Evolutionary conservation across 2,888 invertebrate genomes (phyloP).

Genomic region (Gnatocerus cornutus): DNA sequence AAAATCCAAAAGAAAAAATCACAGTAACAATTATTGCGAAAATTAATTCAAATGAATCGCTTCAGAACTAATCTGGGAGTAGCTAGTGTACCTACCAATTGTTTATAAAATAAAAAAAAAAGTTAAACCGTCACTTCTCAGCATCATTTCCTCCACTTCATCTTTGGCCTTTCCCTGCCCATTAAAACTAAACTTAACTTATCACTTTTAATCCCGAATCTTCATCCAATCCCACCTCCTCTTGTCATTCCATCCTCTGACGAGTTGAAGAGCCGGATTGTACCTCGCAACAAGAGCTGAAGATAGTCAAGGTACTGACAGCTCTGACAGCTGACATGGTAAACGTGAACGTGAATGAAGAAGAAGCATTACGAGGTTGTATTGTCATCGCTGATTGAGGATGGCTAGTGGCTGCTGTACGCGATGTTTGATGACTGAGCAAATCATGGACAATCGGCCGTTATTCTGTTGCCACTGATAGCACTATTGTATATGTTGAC

Average conservation of each 20-base stretch:
- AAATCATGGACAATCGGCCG: constrained; percentile 48
- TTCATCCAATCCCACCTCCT: no score
- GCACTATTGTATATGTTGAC: constrained; percentile 46
- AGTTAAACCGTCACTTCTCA: no score
- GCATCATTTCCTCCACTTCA: no score
- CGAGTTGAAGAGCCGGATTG: not conserved
- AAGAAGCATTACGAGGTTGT: constrained; percentile 60
- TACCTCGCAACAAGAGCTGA: not conserved
- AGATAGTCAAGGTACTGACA: constrained; percentile 35
- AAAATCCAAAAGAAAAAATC: no score
- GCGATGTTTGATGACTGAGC: constrained; percentile 49
- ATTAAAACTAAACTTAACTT: no score
- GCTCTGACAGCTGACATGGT: constrained; percentile 53
- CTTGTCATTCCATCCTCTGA: not conserved
- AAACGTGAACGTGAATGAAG: constrained; percentile 64
- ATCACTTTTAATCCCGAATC: no score
- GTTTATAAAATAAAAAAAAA: no score
- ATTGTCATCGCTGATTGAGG: constrained; percentile 50
- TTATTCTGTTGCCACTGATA: constrained; percentile 49
- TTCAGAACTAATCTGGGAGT: no score
- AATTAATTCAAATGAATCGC: no score
- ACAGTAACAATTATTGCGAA: no score
- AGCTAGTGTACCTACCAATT: no score
- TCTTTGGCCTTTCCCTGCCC: no score
- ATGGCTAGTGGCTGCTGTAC: constrained; percentile 47